Base-by-base conservation (phyloP, 2,888 invertebrate genomes). In the Galeruca laticollis region DNA sequence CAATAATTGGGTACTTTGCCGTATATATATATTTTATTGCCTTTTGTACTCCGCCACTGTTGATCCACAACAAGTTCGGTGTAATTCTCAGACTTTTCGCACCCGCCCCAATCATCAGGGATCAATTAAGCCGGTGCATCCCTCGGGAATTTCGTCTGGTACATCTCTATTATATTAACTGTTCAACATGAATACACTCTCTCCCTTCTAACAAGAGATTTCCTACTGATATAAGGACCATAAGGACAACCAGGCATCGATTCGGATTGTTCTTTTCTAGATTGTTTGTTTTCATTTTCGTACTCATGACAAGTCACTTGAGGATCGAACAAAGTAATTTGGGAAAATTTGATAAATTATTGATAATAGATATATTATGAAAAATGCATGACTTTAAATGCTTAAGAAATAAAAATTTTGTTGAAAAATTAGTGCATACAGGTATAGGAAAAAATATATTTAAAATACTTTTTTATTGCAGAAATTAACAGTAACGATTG, bases 91-190 rank as follows among this genome's bases (percentile, higher is more conserved):
- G 78, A 81, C 81, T 79, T 81, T 83, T 82, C 81, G 79, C 82
- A 78, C 82, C 79, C 76, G 76, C 82, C 81, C 80, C 78, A 80
- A 81, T 84, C 84, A 83, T 83, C 83, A 75, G 84, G 84, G 84
- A 84, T 84, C 83, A 83, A 84, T 84, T 84, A 84, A 84, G 75
- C 72, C 68, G 67, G 60, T 63, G 62, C 59, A 72, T 75, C 75
- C 68, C 77, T 60, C 64, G 75, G 71, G 69, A 61, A 60, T 56
- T 43, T 52, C 68, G 60, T 68, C 71, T 65, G 68, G 66, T 37
- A 69, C 71, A 69, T 74, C 71, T 72, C 73, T 69, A 71, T 74
- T 76, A 69, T 72, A 68, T 72, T 71, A 70, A 66, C 71, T 63
- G 73, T 56, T 67, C 67, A 59, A 69, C 63, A 69, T 70, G 66